Conservation (phyloP, 1,140 invertebrate species). For the Teleogryllus occipitalis region DNA sequence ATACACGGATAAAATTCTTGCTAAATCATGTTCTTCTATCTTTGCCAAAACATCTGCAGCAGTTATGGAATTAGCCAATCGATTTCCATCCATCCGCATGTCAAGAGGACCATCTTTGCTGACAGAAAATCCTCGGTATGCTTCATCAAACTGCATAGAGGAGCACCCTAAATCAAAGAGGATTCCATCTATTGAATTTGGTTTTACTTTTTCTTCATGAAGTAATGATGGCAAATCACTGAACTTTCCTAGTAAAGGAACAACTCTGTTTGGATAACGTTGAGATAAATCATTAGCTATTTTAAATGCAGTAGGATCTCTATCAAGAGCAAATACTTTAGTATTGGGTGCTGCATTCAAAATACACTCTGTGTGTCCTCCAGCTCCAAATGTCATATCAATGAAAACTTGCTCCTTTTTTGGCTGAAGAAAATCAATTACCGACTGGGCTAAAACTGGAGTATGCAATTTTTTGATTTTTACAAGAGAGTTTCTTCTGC, state of each 20-base stretch:
- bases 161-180: constrained; percentile 94
- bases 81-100: constrained; percentile 87
- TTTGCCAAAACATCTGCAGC: constrained; percentile 78
- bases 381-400: constrained; percentile 92
- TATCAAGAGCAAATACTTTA: constrained; percentile 72
- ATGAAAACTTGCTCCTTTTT: constrained; percentile 52
- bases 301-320: constrained; percentile 71
- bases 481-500: neutral
- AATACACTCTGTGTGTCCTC: constrained; percentile 70
- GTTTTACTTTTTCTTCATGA: constrained; percentile 43
- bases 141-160: constrained; percentile 85
- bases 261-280: constrained; percentile 58
- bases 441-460: constrained; percentile 64
- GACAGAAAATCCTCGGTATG: constrained; percentile 76
- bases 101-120: constrained; percentile 80
- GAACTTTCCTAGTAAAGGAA: constrained; percentile 75
- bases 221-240: constrained; percentile 73
- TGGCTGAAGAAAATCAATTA: constrained; percentile 57
- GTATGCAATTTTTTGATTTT: constrained; percentile 38
- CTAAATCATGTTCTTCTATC: constrained; percentile 68
- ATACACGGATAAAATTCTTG: constrained; percentile 77
- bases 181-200: constrained; percentile 71
- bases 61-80: constrained; percentile 60
- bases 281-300: constrained; percentile 53
- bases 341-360: constrained; percentile 45